phyloP scores from a whole-genome alignment of 2,888 invertebrate genomes.

The Cremastinae sp. region DNA sequence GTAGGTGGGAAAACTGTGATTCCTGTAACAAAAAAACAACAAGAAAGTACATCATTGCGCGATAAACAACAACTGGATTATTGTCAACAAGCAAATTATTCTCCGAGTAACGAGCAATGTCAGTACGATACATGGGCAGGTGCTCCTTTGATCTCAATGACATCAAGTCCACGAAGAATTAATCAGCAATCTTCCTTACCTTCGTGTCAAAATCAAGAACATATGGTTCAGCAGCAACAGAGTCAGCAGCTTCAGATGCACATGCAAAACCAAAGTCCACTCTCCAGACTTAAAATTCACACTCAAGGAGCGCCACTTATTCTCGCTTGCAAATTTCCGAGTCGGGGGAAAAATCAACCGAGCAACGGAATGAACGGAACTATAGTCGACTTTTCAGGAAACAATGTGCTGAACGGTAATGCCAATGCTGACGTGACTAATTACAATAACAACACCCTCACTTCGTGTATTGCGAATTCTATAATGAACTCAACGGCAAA shows the following conservation, averaged over 20 bases:
- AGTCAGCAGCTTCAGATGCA: conserved; percentile 65
- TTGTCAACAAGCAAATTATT: conserved; percentile 58
- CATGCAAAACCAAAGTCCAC: conserved; percentile 80
- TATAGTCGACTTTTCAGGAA: conserved; percentile 36
- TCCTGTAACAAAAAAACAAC: conserved; percentile 55
- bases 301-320: conserved; percentile 93
- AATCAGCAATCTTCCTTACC: conserved; percentile 73
- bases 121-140: conserved; percentile 87
- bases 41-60: conserved; percentile 41
- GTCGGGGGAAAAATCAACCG: conserved; percentile 80
- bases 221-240: conserved; percentile 63
- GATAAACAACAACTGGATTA: conserved; percentile 60
- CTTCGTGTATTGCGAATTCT: conserved; percentile 51
- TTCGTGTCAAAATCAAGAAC: conserved; percentile 65
- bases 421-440: conserved; percentile 58
- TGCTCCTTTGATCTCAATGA: conserved; percentile 90
- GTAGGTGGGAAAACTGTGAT: conserved; percentile 57
- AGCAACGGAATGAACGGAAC: conserved; percentile 62
- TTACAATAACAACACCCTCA: conserved; percentile 70
- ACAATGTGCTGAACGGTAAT: conserved; percentile 48
- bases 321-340: conserved; percentile 85
- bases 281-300: conserved; percentile 90
- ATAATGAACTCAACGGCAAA: conserved; percentile 76
- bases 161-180: conserved; percentile 82
- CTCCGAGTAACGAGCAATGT: conserved; percentile 66